Evolutionary conservation across 2,113 vertebrate genomes (phyloP), one percentile per base, ranked within the genome.

Genomic region (Urocitellus parryii): DNA sequence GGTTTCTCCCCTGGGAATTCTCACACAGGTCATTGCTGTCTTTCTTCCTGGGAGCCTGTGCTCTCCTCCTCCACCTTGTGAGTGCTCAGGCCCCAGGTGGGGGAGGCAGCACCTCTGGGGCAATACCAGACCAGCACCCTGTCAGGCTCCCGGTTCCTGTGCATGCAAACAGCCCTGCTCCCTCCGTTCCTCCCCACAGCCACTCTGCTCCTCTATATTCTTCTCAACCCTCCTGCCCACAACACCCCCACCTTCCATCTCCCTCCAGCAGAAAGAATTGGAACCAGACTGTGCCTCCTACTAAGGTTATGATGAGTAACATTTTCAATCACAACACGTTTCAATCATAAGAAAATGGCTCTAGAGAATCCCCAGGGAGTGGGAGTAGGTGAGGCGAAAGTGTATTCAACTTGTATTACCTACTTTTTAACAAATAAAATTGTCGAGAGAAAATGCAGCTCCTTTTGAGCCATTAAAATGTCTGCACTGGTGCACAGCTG

Each of bases 151-250:
- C 24, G 32, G 11, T 53, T 24, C 56, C 10, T 4, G 5, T 14
- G 4, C 58, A 1, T 0, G 1, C 76, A 25, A 3, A 4, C 8
- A 3, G 0, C 29, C 84, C 63, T 0, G 0, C 6, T 4, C 39
- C 6, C 11, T 2, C 25, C 10, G 32, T 20, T 37, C 2, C 24
- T 61, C 72, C 29, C 84, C 32, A 10, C 6, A 4, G 8, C 32
- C 20, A 0, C 11, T 22, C 56, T 32, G 1, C 25, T 58, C 34
- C 22, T 48, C 83, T 42, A 0, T 1, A 2, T 29, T 68, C 34
- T 24, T 17, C 27, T 27, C 74, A 16, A 8, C 29, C 67, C 16
- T 53, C 16, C 81, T 42, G 32, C 58, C 18, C 76, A 72, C 77
- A 48, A 22, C 32, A 18, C 45, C 14, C 45, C 29, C 20, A 29